Evolutionary conservation across 1,140 invertebrate species (phyloP).

Genomic region (Ceratoteleas bidentatus): DNA sequence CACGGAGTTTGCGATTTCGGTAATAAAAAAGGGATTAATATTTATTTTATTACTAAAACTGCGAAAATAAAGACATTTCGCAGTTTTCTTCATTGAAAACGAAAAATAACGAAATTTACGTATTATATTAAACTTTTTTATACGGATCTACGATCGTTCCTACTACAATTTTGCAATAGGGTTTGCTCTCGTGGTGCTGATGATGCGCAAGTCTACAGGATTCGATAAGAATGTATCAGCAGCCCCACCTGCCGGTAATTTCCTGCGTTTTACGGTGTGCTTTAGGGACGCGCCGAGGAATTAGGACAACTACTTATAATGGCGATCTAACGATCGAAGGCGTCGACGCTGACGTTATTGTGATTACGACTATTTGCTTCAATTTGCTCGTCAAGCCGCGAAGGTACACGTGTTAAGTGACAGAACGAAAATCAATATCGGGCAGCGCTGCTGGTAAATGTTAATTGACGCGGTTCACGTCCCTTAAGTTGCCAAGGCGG

Average conservation of each 20-base stretch:
- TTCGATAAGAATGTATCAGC: constrained; percentile 74
- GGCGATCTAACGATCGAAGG: constrained; percentile 57
- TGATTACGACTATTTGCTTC: constrained; percentile 65
- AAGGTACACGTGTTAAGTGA: constrained; percentile 38
- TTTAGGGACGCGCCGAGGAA: constrained; percentile 73
- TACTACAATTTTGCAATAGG: not conserved
- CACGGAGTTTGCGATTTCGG: too few relatives aligned
- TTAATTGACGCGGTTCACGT: constrained; percentile 45
- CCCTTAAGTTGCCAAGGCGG: too few relatives aligned
- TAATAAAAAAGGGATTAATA: too few relatives aligned
- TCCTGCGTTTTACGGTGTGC: constrained; percentile 78
- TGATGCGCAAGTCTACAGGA: constrained; percentile 45
- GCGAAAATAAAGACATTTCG: too few relatives aligned
- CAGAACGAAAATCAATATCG: constrained; percentile 51
- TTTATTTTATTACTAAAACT: too few relatives aligned
- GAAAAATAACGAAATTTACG: too few relatives aligned
- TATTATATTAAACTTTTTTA: too few relatives aligned
- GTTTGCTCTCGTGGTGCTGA: constrained; percentile 4
- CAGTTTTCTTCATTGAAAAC: too few relatives aligned
- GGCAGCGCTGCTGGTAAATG: constrained; percentile 42
- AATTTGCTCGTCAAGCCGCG: constrained; percentile 51
- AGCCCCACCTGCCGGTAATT: constrained; percentile 74
- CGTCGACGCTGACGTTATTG: constrained; percentile 45
- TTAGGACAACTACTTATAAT: constrained; percentile 74
- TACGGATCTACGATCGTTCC: too few relatives aligned